Conservation (phyloP, 1,140 invertebrate species). For the Aphelenchoides fujianensis region DNA sequence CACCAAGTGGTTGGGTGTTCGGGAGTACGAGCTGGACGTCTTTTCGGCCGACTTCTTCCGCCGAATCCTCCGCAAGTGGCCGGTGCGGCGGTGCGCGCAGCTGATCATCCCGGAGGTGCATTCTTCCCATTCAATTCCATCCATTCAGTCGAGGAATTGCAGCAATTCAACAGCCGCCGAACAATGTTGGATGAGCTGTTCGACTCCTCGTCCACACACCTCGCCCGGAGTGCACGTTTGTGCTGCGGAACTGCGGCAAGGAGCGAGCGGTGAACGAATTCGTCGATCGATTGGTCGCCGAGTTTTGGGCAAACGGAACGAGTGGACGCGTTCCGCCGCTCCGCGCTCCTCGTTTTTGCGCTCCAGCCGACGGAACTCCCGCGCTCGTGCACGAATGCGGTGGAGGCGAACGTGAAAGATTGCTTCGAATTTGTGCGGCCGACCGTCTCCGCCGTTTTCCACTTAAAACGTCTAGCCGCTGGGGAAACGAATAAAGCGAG, state of each 20-base stretch:
- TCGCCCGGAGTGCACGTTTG: not conserved
- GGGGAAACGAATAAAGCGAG: no score
- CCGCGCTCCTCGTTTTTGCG: not conserved
- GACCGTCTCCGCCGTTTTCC: not conserved
- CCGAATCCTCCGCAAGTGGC: not conserved
- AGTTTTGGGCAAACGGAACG: not conserved
- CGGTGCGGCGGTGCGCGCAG: slow-evolving; percentile 3
- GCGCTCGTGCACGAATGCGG: not conserved
- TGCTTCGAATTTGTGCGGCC: slow-evolving; percentile 5
- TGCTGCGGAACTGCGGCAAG: not conserved
- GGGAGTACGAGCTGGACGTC: slow-evolving; percentile 8
- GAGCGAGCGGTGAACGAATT: not conserved
- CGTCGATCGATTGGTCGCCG: not conserved
- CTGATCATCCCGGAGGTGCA: not conserved
- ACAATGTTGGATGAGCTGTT: not conserved
- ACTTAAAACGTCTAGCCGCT: not conserved
- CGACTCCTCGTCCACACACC: not conserved
- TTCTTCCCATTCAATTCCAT: not conserved
- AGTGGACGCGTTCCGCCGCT: not conserved
- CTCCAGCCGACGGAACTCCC: not conserved
- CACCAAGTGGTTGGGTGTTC: slow-evolving; percentile 1
- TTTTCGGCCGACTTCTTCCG: not conserved
- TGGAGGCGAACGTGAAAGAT: slow-evolving; percentile 5
- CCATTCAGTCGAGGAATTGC: not conserved
- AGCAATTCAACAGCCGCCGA: slow-evolving; percentile 11